These are phyloP conservation scores for Macrostomum lignano DNA, from an alignment of 1,140 invertebrate species.

Conservation along the genomic window DNA sequence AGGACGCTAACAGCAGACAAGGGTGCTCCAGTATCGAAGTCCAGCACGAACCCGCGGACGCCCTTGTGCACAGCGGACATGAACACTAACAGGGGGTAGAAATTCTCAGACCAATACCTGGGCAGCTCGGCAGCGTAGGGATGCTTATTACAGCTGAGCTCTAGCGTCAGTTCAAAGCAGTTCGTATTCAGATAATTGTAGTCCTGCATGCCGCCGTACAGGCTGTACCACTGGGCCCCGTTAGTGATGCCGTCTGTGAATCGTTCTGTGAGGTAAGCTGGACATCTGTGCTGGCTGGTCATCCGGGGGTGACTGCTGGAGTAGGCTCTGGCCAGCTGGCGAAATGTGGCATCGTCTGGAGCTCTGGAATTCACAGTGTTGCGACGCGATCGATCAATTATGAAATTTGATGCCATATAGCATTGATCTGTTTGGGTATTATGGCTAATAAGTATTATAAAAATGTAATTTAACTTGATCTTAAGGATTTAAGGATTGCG, in stretches of 20 bases:
- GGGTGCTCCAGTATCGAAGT: slow-evolving; percentile 38
- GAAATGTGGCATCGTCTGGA: slow-evolving; percentile 57
- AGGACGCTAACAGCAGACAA: slow-evolving; percentile 44
- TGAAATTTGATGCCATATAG: too few species aligned
- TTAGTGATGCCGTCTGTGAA: slow-evolving; percentile 63
- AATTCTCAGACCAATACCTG: slow-evolving; percentile 78
- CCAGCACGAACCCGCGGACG: slow-evolving; percentile 51
- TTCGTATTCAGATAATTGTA: slow-evolving; percentile 91
- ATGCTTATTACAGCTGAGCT: slow-evolving; percentile 85
- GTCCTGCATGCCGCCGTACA: slow-evolving; percentile 71
- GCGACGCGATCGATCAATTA: too few species aligned
- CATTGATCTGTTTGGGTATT: too few species aligned
- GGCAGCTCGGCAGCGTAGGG: slow-evolving; percentile 50
- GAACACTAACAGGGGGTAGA: slow-evolving; percentile 47
- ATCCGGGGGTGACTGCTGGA: too few species aligned
- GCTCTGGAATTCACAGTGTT: too few species aligned
- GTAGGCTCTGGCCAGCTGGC: slow-evolving; percentile 48
- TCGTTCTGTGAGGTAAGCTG: too few species aligned
- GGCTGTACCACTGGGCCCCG: slow-evolving; percentile 61
- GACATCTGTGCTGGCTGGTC: too few species aligned
- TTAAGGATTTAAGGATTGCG: too few species aligned
- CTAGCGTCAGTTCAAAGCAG: slow-evolving; percentile 88
- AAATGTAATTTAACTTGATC: too few species aligned
- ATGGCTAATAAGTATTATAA: too few species aligned
- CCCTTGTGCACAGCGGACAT: slow-evolving; percentile 54